Evolutionary conservation across 2,888 invertebrate species (phyloP).

Genomic region (Agonopterix subpropinquella): DNA sequence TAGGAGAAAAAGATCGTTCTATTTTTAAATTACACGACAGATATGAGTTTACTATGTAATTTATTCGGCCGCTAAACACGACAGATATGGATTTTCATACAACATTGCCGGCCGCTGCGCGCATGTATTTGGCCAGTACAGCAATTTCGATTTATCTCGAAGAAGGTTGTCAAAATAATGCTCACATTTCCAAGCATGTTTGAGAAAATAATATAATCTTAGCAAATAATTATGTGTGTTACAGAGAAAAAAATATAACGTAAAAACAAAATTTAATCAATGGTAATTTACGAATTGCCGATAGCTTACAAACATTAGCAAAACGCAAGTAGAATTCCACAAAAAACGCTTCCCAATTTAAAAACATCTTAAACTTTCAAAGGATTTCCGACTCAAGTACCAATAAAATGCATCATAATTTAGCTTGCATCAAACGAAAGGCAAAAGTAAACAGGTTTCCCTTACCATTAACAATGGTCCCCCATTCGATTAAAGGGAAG

Average conservation of each 20-base stretch:
- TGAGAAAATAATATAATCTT: too few relatives aligned
- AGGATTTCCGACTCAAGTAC: conserved; percentile 2
- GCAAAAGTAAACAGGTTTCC: conserved; percentile 53
- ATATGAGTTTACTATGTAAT: too few relatives aligned
- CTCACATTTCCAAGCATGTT: too few relatives aligned
- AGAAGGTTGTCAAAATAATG: too few relatives aligned
- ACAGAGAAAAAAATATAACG: neutral
- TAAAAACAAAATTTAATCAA: neutral
- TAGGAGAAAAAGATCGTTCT: too few relatives aligned
- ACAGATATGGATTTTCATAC: too few relatives aligned
- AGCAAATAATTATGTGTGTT: too few relatives aligned
- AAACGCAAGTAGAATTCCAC: neutral
- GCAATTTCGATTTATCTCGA: too few relatives aligned
- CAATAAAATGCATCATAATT: conserved; percentile 17
- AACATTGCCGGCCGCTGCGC: too few relatives aligned
- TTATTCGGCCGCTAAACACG: too few relatives aligned
- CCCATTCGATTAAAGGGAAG: conserved; percentile 62
- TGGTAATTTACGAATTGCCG: neutral
- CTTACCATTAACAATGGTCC: conserved; percentile 53
- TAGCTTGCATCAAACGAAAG: conserved; percentile 32
- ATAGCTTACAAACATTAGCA: neutral
- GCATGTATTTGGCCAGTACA: too few relatives aligned
- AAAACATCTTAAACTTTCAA: conserved; percentile 14
- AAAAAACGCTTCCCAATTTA: neutral
- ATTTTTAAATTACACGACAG: too few relatives aligned